Evolutionary conservation across 2,888 invertebrate species (phyloP), one percentile per base, ranked within the genome.

Genomic region (Brachyptera risi): DNA sequence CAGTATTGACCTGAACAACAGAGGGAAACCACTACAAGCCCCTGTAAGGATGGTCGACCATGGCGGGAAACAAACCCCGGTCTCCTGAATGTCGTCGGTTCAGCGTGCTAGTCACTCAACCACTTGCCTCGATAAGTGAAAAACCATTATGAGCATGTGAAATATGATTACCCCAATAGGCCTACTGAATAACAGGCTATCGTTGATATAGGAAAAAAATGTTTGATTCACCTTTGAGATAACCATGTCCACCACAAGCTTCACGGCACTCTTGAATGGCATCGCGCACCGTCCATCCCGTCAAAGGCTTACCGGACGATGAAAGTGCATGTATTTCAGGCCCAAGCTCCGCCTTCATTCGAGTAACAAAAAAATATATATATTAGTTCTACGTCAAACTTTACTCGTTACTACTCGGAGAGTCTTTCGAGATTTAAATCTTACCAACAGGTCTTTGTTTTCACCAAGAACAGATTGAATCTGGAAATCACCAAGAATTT

Each of bases 241-340:
- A 97, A 0, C 97, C 97, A 75, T 97, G 96, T 5, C 97, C 97
- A 2, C 95, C 97, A 72, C 96, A 96, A 0, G 92, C 89, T 76
- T 96, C 96, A 62, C 97, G 79, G 69, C 92, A 92, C 75, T 94
- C 92, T 77, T 96, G 96, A 65, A 96, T 89, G 17, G 86, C 90
- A 76, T 94, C 92, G 38, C 90, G 80, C 24, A 90, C 86, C 1
- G 84, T 75, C 97, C 97, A 98, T 0, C 92, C 86, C 67, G 88
- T 84, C 19, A 92, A 73, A 0, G 92, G 88, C 73, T 92, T 92
- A 1, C 80, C 77, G 1, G 87, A 86, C 0, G 87, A 88, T 0
- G 90, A 90, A 15, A 92, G 71, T 17, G 87, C 90, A 73, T 92
- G 92, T 47, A 90, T 75, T 76, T 90, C 90, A 67, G 85, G 44